Conservation (phyloP, 2,797 vertebrate species). For the Melanotaenia pygmaea region DNA sequence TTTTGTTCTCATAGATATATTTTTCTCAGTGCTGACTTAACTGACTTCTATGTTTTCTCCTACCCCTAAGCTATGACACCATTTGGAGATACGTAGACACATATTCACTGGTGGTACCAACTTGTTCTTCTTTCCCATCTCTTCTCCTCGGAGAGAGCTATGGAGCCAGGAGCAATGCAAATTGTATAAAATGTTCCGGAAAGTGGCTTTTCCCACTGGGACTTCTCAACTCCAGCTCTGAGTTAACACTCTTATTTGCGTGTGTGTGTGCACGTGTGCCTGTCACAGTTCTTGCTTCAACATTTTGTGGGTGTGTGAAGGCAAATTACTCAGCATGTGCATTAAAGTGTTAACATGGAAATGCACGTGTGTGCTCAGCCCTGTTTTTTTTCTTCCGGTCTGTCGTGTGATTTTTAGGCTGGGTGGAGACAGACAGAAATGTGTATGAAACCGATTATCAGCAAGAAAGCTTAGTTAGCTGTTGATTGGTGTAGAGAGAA, state of each 20-base stretch:
- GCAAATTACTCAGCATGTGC: slow-evolving; percentile 45
- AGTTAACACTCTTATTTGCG: slow-evolving; percentile 55
- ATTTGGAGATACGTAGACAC: slow-evolving; percentile 29
- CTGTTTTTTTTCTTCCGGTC: background rate
- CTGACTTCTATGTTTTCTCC: slow-evolving; percentile 42
- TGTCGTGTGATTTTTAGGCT: slow-evolving; percentile 19
- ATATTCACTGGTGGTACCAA: slow-evolving; percentile 20
- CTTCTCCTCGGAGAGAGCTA: slow-evolving; percentile 58
- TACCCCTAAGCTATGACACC: slow-evolving; percentile 36
- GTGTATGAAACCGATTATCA: slow-evolving; percentile 37
- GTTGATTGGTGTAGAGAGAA: slow-evolving; percentile 34
- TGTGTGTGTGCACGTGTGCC: slow-evolving; percentile 17
- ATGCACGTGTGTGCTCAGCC: slow-evolving; percentile 18
- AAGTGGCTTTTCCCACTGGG: slow-evolving; percentile 78
- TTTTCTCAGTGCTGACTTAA: slow-evolving; percentile 37
- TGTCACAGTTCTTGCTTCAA: slow-evolving; percentile 37
- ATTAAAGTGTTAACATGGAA: slow-evolving; percentile 15
- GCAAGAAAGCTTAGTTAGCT: slow-evolving; percentile 14
- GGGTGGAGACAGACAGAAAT: background rate
- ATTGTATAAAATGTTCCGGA: slow-evolving; percentile 82
- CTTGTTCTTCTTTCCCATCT: slow-evolving; percentile 59
- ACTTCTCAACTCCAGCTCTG: slow-evolving; percentile 62
- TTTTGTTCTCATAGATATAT: slow-evolving; percentile 14
- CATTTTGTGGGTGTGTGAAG: slow-evolving; percentile 27
- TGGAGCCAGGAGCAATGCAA: slow-evolving; percentile 79